Evolutionary conservation across 2,888 invertebrate genomes (phyloP).

Genomic region (Digitonthophagus gazella): DNA sequence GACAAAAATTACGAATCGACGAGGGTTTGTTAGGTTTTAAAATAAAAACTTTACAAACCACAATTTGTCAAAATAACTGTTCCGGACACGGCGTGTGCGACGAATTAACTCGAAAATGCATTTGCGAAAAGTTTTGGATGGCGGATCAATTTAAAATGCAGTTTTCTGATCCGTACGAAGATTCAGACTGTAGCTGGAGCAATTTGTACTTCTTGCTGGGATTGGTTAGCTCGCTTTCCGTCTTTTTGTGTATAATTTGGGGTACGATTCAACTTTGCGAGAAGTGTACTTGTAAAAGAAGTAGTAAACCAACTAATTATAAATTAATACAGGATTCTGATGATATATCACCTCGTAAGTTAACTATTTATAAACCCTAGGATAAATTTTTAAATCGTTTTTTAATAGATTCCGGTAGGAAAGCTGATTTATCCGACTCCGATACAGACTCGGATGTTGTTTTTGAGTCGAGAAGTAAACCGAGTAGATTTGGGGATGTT

Average conservation of each 20-base stretch:
- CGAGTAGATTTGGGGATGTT: slow-evolving; percentile 54
- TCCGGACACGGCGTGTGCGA: slow-evolving; percentile 90
- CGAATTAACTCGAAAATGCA: slow-evolving; percentile 76
- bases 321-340: slow-evolving; percentile 72
- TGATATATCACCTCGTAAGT: slow-evolving; percentile 61
- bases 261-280: slow-evolving; percentile 64
- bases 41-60: slow-evolving; percentile 77
- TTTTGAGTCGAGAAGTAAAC: slow-evolving; percentile 71
- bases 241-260: slow-evolving; percentile 65
- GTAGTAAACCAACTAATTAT: slow-evolving; percentile 62
- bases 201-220: slow-evolving; percentile 87
- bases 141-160: slow-evolving; percentile 55
- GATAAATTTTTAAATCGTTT: slow-evolving; percentile 15
- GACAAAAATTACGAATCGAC: slow-evolving; percentile 68
- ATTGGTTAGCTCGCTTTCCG: slow-evolving; percentile 55
- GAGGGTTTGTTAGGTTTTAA: slow-evolving; percentile 67
- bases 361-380: slow-evolving; percentile 17
- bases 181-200: slow-evolving; percentile 81
- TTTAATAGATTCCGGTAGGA: slow-evolving; percentile 59
- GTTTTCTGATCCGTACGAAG: slow-evolving; percentile 41
- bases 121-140: slow-evolving; percentile 97
- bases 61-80: slow-evolving; percentile 89
- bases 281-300: slow-evolving; percentile 53
- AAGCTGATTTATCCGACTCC: slow-evolving; percentile 69
- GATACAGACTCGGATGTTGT: slow-evolving; percentile 85